Conservation (phyloP, 2,888 invertebrate species). For the Heterodera filipjevi region DNA sequence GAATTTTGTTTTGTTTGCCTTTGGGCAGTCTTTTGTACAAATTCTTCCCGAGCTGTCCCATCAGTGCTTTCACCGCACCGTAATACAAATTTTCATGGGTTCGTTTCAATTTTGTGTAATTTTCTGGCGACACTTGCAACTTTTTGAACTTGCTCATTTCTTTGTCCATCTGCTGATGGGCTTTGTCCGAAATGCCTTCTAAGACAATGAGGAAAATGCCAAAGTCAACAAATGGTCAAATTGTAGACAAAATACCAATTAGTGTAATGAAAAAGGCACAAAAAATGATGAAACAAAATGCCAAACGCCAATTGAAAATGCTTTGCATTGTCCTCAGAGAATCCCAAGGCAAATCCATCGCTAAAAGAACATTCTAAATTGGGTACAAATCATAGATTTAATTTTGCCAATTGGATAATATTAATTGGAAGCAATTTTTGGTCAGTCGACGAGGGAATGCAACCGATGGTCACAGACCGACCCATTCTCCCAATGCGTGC, state of each 20-base stretch:
- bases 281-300: not conserved
- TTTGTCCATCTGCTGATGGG: not conserved
- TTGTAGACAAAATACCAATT: not conserved
- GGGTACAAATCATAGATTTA: not conserved
- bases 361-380: not conserved
- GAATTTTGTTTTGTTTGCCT: slow-evolving; percentile 9
- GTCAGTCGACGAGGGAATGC: no score
- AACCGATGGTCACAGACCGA: no score
- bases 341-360: not conserved
- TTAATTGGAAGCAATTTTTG: no score
- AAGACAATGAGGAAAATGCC: not conserved
- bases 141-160: slow-evolving; percentile 38
- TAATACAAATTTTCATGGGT: slow-evolving; percentile 57
- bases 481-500: no score
- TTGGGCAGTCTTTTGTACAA: not conserved
- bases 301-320: not conserved
- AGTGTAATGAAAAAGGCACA: not conserved
- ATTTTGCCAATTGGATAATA: not conserved
- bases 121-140: slow-evolving; percentile 34
- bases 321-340: not conserved
- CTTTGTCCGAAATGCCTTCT: not conserved
- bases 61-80: slow-evolving; percentile 55
- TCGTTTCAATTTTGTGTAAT: slow-evolving; percentile 41
- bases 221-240: not conserved
- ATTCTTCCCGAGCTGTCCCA: slow-evolving; percentile 51